phyloP scores from a whole-genome alignment of 2,888 invertebrate species.

The Drosophila quinaria region DNA sequence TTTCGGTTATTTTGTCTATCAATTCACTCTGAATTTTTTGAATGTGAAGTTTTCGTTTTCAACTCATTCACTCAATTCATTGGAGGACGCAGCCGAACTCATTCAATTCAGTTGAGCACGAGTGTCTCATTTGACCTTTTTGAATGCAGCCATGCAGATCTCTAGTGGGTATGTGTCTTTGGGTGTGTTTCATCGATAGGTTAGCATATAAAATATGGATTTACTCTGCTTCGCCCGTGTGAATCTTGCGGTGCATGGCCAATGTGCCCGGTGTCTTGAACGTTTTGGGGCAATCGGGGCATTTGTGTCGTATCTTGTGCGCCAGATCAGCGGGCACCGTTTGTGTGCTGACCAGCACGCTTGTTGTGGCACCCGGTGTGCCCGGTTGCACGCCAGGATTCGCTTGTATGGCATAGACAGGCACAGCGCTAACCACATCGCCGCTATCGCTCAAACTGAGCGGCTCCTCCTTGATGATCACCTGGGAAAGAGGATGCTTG shows the following conservation, averaged over 20 bases:
- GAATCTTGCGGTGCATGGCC: slow-evolving; percentile 85
- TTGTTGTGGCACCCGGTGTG: slow-evolving; percentile 53
- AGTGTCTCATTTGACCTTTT: too few relatives aligned
- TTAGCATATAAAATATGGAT: slow-evolving; percentile 66
- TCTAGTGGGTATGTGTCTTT: slow-evolving; percentile 6
- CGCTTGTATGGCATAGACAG: slow-evolving; percentile 82
- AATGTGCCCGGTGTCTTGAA: slow-evolving; percentile 85
- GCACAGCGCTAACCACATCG: slow-evolving; percentile 74
- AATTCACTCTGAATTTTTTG: too few relatives aligned
- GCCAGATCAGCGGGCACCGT: slow-evolving; percentile 70
- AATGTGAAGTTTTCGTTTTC: too few relatives aligned
- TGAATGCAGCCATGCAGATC: too few relatives aligned
- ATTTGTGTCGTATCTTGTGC: slow-evolving; percentile 84
- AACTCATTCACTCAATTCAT: too few relatives aligned
- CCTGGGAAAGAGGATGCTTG: slow-evolving; percentile 52
- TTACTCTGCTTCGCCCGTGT: slow-evolving; percentile 86
- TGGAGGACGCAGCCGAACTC: too few relatives aligned
- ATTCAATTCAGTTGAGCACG: too few relatives aligned
- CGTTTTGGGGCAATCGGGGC: slow-evolving; percentile 85
- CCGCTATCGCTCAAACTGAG: slow-evolving; percentile 76
- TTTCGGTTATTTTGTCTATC: too few relatives aligned
- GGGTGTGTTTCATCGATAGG: background rate
- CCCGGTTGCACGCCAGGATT: slow-evolving; percentile 68
- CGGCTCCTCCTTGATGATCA: slow-evolving; percentile 84
- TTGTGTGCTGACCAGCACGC: slow-evolving; percentile 70